Evolutionary conservation across 2,888 invertebrate species (phyloP).

Genomic region (Pheosia gnoma): DNA sequence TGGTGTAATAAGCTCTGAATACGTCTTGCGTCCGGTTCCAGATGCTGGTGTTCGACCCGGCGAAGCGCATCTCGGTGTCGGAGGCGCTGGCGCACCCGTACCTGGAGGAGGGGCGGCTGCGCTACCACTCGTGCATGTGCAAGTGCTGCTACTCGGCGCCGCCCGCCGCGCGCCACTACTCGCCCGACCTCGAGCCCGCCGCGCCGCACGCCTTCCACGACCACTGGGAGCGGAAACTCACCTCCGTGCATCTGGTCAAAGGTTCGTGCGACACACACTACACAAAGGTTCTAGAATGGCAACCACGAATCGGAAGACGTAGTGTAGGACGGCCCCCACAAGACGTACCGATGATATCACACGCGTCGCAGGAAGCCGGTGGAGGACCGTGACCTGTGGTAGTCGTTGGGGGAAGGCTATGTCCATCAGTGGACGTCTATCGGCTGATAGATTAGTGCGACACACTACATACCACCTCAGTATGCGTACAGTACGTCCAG

Average conservation of each 20-base stretch:
- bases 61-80: slow-evolving; percentile 96
- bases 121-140: slow-evolving; percentile 99
- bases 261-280: slow-evolving; percentile 80
- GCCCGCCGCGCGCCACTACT: slow-evolving; percentile 90
- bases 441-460: too few species aligned
- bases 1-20: too few species aligned
- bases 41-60: slow-evolving; percentile 99
- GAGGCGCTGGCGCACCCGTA: slow-evolving; percentile 99
- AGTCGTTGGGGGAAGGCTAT: too few species aligned
- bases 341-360: too few species aligned
- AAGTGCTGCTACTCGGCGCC: slow-evolving; percentile 93
- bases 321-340: too few species aligned
- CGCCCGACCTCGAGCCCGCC: slow-evolving; percentile 95
- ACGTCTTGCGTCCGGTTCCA: slow-evolving; percentile 67
- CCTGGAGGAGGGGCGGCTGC: slow-evolving; percentile 97
- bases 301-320: too few species aligned
- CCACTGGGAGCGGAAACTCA: slow-evolving; percentile 97
- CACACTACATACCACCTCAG: too few species aligned
- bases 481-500: too few species aligned
- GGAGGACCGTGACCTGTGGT: too few species aligned
- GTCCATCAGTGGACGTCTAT: too few species aligned
- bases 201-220: slow-evolving; percentile 97
- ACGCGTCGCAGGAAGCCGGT: too few species aligned
- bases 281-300: too few species aligned
- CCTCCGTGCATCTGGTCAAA: slow-evolving; percentile 97